These are phyloP conservation scores for Xenopus borealis DNA, from an alignment of 2,113 vertebrate species.

Conservation along the genomic window DNA sequence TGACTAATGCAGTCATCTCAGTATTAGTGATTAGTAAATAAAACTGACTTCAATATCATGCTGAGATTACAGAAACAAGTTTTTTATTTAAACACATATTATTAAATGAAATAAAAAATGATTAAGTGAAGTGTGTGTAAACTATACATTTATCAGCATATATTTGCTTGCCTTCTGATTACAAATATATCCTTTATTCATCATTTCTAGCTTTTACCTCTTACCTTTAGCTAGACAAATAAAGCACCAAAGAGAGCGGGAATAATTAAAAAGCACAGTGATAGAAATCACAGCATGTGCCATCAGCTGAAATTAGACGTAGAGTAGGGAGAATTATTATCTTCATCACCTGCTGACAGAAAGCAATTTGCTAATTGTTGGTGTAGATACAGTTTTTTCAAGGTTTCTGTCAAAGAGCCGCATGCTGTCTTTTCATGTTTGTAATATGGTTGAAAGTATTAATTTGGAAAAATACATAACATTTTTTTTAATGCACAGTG, in stretches of 20 bases:
- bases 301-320: background rate
- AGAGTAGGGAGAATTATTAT: slow-evolving; percentile 3
- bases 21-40: no score
- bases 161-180: no score
- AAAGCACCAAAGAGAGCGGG: slow-evolving; percentile 1
- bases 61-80: no score
- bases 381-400: background rate
- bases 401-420: background rate
- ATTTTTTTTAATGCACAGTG: no score
- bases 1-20: no score
- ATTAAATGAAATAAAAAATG: no score
- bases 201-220: background rate
- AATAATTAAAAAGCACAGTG: slow-evolving; percentile 14
- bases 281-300: slow-evolving; percentile 15
- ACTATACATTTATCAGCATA: no score
- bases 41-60: no score
- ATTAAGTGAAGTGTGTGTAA: no score
- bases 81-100: no score
- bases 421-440: background rate
- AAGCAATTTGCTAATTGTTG: slow-evolving; percentile 27
- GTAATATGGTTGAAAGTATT: background rate
- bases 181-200: background rate
- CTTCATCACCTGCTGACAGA: slow-evolving; percentile 7
- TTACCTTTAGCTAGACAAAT: slow-evolving; percentile 8
- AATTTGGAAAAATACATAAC: background rate